phyloP scores from a whole-genome alignment of 2,113 vertebrate species.

The Xenopus borealis region DNA sequence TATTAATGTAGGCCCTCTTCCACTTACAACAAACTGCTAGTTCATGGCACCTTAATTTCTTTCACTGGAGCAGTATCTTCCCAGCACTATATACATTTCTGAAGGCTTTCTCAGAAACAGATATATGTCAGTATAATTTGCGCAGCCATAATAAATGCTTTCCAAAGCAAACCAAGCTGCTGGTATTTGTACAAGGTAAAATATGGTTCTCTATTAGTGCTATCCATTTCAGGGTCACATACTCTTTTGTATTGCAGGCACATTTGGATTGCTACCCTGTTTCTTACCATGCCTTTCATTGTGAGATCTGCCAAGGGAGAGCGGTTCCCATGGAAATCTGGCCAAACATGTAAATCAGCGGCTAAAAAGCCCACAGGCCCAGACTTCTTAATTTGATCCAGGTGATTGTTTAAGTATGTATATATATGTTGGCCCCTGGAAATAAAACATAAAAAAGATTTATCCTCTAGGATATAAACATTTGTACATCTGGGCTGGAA shows the following conservation, averaged over 20 bases:
- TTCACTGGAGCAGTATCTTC: no score
- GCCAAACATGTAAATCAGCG: conserved; percentile 91
- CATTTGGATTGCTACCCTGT: not conserved
- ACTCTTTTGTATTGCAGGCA: not conserved
- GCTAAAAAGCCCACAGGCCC: conserved; percentile 80
- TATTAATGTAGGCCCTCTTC: no score
- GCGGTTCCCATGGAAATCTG: conserved; percentile 97
- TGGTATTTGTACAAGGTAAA: no score
- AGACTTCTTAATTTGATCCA: conserved; percentile 75
- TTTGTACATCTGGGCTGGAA: conserved; percentile 49
- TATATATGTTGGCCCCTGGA: conserved; percentile 78
- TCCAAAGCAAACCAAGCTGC: no score
- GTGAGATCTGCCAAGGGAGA: conserved; percentile 91
- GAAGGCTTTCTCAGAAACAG: no score
- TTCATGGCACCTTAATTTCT: no score
- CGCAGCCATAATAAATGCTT: no score
- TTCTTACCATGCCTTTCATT: conserved; percentile 91
- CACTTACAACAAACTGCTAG: no score
- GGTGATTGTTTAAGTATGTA: conserved; percentile 85
- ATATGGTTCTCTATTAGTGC: no score
- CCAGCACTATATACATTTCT: no score
- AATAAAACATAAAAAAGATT: conserved; percentile 57
- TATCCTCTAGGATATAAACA: conserved; percentile 59
- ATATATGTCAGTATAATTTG: no score
- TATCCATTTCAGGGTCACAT: no score